Percentiles rank a stretch among this genome's conserved stretches.
phyloP scores from a whole-genome alignment of 2,888 invertebrate genomes.

The Drosophila crucigera region DNA sequence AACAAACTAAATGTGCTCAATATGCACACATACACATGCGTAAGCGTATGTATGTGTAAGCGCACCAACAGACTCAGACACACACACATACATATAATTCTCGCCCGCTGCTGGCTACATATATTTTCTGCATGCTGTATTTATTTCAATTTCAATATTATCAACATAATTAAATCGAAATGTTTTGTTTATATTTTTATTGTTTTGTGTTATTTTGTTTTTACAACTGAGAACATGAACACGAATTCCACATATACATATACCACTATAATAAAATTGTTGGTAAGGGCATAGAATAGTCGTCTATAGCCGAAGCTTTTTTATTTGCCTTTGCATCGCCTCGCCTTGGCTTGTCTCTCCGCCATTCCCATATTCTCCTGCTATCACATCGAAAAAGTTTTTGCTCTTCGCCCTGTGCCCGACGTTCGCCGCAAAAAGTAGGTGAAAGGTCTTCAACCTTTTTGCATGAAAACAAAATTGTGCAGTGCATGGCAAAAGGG shows the following conservation, averaged over 20 bases:
- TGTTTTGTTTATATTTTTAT: background rate
- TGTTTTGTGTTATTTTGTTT: background rate
- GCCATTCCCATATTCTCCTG: slow-evolving; percentile 12
- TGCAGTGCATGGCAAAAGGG: slow-evolving; percentile 47
- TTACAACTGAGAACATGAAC: background rate
- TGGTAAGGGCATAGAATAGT: slow-evolving; percentile 19
- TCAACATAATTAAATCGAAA: background rate
- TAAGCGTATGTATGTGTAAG: background rate
- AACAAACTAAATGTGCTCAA: slow-evolving; percentile 47
- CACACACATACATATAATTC: background rate
- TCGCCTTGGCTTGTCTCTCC: slow-evolving; percentile 15
- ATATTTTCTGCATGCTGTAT: slow-evolving; percentile 36
- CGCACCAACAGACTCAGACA: background rate
- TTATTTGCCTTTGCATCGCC: slow-evolving; percentile 36
- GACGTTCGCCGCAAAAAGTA: slow-evolving; percentile 76
- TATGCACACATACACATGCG: slow-evolving; percentile 9
- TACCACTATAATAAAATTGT: background rate
- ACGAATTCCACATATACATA: background rate
- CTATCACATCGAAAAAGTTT: slow-evolving; percentile 29
- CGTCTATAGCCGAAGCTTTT: slow-evolving; percentile 9
- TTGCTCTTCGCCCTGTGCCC: slow-evolving; percentile 48
- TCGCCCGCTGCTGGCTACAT: slow-evolving; percentile 33
- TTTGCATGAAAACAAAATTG: slow-evolving; percentile 79
- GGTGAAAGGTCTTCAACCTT: slow-evolving; percentile 83
- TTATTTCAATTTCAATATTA: background rate